Evolutionary conservation across 2,888 invertebrate species (phyloP).

Genomic region (Meiosimyza platycephala): DNA sequence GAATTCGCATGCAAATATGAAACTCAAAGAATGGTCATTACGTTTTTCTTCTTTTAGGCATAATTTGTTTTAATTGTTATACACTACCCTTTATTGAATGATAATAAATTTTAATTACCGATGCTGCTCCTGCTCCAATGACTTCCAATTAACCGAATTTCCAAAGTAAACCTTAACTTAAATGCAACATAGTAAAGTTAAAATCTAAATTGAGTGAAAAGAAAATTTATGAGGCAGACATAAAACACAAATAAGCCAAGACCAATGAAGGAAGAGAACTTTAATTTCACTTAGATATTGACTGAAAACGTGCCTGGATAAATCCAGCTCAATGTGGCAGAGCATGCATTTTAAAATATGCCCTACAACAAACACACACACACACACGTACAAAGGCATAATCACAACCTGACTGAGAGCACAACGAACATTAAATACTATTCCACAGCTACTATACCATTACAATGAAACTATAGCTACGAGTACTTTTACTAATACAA

Average conservation of each 20-base stretch:
- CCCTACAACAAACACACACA: neutral
- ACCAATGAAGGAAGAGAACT: slow-evolving; percentile 7
- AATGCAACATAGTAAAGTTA: too few relatives aligned
- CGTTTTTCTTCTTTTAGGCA: too few relatives aligned
- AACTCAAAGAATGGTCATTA: too few relatives aligned
- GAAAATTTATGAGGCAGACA: too few relatives aligned
- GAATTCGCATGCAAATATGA: too few relatives aligned
- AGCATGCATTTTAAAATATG: slow-evolving; percentile 30
- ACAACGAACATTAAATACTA: neutral
- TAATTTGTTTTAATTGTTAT: too few relatives aligned
- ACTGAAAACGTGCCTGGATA: slow-evolving; percentile 16
- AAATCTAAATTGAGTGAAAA: too few relatives aligned
- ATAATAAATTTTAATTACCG: slow-evolving; percentile 28
- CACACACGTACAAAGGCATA: neutral
- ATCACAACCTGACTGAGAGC: neutral
- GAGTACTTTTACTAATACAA: neutral
- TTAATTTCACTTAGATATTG: slow-evolving; percentile 28
- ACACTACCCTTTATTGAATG: neutral
- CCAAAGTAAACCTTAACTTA: neutral
- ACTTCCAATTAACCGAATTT: slow-evolving; percentile 22
- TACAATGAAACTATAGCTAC: too few relatives aligned
- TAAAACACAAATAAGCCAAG: too few relatives aligned
- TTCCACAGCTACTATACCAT: neutral
- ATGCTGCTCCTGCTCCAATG: slow-evolving; percentile 5
- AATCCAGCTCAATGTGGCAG: slow-evolving; percentile 16